A percentile compares a stretch with the other conserved stretches of the same genome.
Evolutionary conservation across 2,113 vertebrate species (phyloP).

Genomic region (Toxotes chatareus): DNA sequence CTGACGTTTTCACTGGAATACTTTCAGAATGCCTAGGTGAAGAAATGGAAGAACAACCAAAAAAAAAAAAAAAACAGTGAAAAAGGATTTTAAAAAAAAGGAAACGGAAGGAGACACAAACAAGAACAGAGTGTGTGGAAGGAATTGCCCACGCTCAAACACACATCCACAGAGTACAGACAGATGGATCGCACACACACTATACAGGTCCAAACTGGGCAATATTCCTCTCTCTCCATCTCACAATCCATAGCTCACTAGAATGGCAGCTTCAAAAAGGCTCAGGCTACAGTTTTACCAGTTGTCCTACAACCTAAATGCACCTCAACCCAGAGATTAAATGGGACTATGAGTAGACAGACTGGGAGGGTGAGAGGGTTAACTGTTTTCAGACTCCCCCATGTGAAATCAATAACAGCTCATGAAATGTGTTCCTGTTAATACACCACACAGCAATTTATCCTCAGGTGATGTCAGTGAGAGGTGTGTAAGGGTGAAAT

Average conservation of each 20-base stretch:
- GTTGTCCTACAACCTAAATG: conserved; percentile 27
- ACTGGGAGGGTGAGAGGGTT: conserved; percentile 42
- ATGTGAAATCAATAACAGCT: conserved; percentile 65
- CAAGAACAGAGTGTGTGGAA: conserved; percentile 21
- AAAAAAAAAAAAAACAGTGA: neutral
- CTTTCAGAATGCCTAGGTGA: neutral
- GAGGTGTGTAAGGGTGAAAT: conserved; percentile 22
- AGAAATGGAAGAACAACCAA: conserved; percentile 4
- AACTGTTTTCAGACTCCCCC: conserved; percentile 32
- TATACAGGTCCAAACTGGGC: conserved; percentile 3
- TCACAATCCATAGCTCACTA: conserved; percentile 42
- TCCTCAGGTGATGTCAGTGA: conserved; percentile 49
- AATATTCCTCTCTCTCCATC: conserved; percentile 18
- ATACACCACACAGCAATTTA: conserved; percentile 37
- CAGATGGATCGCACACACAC: conserved; percentile 43
- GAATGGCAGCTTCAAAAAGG: conserved; percentile 38
- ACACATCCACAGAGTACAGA: conserved; percentile 13
- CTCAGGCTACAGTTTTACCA: conserved; percentile 18
- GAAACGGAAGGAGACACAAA: conserved; percentile 17
- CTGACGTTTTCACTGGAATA: neutral
- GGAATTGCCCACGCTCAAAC: conserved; percentile 11
- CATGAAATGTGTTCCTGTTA: conserved; percentile 54
- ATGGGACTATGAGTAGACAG: conserved; percentile 25
- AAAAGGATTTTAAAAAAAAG: no score
- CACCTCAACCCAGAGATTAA: conserved; percentile 38